Conservation (phyloP, 2,888 invertebrate species). For the Seira sanloemensis region DNA sequence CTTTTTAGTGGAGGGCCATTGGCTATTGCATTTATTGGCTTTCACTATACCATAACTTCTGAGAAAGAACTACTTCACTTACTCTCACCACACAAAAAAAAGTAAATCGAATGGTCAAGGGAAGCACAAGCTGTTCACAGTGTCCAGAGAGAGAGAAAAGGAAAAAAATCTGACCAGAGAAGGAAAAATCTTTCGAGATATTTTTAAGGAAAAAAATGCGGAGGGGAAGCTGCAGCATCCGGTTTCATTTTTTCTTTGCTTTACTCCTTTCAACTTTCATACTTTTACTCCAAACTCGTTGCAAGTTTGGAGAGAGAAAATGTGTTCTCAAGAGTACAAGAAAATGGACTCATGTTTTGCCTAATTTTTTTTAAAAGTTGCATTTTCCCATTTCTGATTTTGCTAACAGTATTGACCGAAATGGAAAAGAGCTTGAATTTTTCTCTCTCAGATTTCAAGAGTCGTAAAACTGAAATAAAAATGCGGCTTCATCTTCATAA, state of each 20-base stretch:
- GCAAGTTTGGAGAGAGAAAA: no score
- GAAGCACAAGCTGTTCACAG: neutral
- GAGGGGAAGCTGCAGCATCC: slow-evolving; percentile 1
- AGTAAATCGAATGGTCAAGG: neutral
- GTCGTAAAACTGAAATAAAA: no score
- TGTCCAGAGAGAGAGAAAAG: neutral
- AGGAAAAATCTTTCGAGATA: neutral
- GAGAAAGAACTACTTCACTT: slow-evolving; percentile 3
- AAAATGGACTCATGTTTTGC: no score
- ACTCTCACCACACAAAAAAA: neutral
- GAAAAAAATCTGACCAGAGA: neutral
- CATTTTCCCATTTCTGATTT: no score
- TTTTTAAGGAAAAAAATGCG: neutral
- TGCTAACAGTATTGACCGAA: no score
- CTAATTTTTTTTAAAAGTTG: no score
- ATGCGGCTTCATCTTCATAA: no score
- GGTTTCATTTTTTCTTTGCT: neutral
- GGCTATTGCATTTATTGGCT: slow-evolving; percentile 48
- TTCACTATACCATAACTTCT: neutral
- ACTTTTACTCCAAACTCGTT: neutral
- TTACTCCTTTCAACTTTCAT: slow-evolving; percentile 18
- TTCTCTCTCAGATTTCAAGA: neutral
- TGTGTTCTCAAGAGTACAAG: no score
- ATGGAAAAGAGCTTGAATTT: no score
- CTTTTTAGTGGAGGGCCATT: slow-evolving; percentile 21